phyloP scores from a whole-genome alignment of 2,888 invertebrate genomes.

The Hyposoter didymator region DNA sequence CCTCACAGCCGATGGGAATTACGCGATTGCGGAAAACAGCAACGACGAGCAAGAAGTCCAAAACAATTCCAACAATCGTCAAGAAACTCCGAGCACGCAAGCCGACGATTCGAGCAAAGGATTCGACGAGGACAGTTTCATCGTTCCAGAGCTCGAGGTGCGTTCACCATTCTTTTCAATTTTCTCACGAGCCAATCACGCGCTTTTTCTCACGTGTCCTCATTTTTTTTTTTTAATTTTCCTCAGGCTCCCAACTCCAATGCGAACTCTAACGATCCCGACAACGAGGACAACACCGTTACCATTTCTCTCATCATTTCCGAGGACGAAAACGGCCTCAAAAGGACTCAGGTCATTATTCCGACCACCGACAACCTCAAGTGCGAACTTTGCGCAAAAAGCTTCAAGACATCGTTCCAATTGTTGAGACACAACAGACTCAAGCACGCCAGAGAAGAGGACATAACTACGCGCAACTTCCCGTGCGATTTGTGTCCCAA shows the following conservation, averaged over 20 bases:
- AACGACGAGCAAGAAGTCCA: conserved; percentile 78
- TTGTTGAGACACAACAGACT: conserved; percentile 82
- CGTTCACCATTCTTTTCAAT: not conserved
- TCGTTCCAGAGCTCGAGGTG: conserved; percentile 76
- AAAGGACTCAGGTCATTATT: conserved; percentile 84
- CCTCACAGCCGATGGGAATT: conserved; percentile 82
- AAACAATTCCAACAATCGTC: conserved; percentile 73
- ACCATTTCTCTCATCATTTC: conserved; percentile 84
- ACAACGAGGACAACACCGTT: conserved; percentile 82
- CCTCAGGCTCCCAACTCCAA: conserved; percentile 68
- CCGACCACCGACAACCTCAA: conserved; percentile 82
- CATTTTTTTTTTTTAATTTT: not conserved
- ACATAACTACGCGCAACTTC: conserved; percentile 82
- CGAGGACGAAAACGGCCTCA: conserved; percentile 83
- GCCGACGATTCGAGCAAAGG: conserved; percentile 61
- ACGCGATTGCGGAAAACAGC: conserved; percentile 80
- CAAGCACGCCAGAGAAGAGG: conserved; percentile 83
- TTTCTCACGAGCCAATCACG: not conserved
- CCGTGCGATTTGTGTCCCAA: conserved; percentile 83
- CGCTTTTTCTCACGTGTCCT: not conserved
- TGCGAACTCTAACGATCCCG: conserved; percentile 75
- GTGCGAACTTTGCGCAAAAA: conserved; percentile 85
- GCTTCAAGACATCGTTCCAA: conserved; percentile 84
- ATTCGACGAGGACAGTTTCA: conserved; percentile 74
- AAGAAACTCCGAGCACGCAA: conserved; percentile 33